A percentile compares a stretch with the other conserved stretches of the same genome.
phyloP scores from a whole-genome alignment of 2,113 vertebrate genomes.

The Tyto alba region DNA sequence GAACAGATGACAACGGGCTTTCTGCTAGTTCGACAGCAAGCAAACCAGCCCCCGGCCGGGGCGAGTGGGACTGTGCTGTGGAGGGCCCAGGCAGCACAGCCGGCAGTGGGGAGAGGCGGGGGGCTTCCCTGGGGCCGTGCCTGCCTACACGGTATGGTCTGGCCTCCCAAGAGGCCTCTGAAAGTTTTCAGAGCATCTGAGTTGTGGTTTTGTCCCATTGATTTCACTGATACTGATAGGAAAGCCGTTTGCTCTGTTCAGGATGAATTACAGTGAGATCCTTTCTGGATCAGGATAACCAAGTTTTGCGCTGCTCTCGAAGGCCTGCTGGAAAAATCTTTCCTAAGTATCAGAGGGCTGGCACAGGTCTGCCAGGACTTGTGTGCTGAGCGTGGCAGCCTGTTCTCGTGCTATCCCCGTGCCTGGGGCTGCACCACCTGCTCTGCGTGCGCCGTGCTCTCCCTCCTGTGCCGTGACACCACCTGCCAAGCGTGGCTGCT shows the following conservation, averaged over 20 bases:
- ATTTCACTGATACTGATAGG: background rate
- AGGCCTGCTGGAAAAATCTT: background rate
- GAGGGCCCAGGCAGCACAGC: background rate
- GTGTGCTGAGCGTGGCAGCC: background rate
- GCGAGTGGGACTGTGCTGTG: background rate
- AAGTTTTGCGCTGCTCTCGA: background rate
- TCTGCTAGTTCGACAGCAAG: background rate
- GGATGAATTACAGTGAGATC: background rate
- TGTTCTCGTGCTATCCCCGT: fast-evolving
- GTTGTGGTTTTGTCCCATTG: background rate
- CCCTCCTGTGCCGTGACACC: background rate
- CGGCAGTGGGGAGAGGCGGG: fast-evolving
- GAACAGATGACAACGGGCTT: background rate
- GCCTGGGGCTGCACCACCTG: background rate
- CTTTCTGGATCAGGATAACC: background rate
- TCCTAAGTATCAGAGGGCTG: background rate
- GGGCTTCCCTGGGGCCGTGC: background rate
- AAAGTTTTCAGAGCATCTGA: background rate
- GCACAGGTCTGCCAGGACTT: background rate
- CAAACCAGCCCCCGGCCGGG: background rate
- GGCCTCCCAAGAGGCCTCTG: background rate
- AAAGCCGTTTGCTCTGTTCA: background rate
- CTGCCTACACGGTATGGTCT: fast-evolving
- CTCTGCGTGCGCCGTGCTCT: fast-evolving
- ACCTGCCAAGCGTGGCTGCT: fast-evolving